Conservation (phyloP, 2,797 vertebrate genomes). For the Chrosomus eos region DNA sequence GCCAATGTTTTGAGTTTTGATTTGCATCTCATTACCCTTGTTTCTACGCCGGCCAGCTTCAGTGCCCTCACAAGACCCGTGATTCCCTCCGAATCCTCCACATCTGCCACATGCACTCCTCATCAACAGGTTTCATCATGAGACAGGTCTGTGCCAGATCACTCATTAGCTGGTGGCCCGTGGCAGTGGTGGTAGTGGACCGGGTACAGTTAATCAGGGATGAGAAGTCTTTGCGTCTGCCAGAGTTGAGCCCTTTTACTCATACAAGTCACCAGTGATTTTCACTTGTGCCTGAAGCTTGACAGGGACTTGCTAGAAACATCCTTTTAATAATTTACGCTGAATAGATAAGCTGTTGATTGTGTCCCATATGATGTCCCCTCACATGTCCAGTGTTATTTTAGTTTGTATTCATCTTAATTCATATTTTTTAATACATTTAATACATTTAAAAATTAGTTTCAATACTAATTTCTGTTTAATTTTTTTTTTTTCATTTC, state of each 20-base stretch:
- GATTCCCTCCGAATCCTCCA: background rate
- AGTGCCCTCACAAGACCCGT: background rate
- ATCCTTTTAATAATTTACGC: background rate
- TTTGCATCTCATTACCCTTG: conserved; percentile 13
- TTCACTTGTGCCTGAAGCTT: background rate
- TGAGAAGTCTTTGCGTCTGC: conserved; percentile 27
- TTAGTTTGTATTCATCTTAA: no score
- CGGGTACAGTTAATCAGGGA: conserved; percentile 12
- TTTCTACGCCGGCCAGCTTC: background rate
- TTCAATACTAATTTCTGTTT: no score
- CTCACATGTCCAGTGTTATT: no score
- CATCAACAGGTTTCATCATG: conserved; percentile 26
- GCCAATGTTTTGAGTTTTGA: conserved; percentile 6
- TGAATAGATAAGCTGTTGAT: background rate
- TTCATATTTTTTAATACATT: no score
- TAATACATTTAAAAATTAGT: no score
- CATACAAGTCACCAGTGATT: conserved; percentile 13
- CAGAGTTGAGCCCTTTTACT: background rate
- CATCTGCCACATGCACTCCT: conserved; percentile 26
- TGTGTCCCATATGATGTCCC: background rate
- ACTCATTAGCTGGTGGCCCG: conserved; percentile 20
- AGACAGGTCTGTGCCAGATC: conserved; percentile 21
- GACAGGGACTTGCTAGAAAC: background rate
- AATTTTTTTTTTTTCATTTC: no score
- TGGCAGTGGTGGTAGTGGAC: background rate